phyloP scores from a whole-genome alignment of 2,113 vertebrate species.

The Gadus chalcogrammus region DNA sequence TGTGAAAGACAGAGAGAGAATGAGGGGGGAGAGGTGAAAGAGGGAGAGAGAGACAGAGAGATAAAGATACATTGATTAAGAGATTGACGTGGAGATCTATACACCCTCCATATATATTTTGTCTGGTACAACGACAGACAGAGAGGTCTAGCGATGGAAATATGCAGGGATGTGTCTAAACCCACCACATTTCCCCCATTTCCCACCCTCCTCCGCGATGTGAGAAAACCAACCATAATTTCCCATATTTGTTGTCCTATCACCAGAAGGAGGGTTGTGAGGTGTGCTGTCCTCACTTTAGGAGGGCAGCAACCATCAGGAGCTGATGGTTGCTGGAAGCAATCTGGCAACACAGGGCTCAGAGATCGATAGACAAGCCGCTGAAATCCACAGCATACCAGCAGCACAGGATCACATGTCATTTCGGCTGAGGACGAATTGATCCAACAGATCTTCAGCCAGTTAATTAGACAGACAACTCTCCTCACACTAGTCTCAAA shows the following conservation, averaged over 20 bases:
- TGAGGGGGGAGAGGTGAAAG: too few species aligned
- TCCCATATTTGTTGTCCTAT: not conserved
- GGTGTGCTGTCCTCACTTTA: conserved; percentile 32
- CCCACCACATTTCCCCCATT: not conserved
- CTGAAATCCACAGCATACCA: conserved; percentile 1
- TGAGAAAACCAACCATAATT: conserved; percentile 2
- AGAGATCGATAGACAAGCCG: conserved; percentile 41
- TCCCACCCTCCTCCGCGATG: not conserved
- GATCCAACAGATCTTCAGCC: conserved; percentile 15
- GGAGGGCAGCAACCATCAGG: conserved; percentile 25
- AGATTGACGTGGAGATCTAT: too few species aligned
- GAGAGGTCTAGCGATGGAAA: conserved; percentile 1
- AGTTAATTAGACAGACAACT: conserved; percentile 24
- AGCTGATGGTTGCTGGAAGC: conserved; percentile 47
- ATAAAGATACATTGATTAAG: too few species aligned
- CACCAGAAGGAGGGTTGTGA: conserved; percentile 21
- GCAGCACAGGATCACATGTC: not conserved
- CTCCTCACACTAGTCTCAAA: not conserved
- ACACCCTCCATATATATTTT: too few species aligned
- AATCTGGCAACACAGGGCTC: conserved; percentile 43
- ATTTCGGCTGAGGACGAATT: conserved; percentile 8
- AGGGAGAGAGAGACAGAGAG: too few species aligned
- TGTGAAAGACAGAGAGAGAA: too few species aligned
- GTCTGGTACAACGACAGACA: not conserved
- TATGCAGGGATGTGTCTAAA: not conserved